phyloP scores from a whole-genome alignment of 1,140 invertebrate species.

The Asbolus verrucosus region DNA sequence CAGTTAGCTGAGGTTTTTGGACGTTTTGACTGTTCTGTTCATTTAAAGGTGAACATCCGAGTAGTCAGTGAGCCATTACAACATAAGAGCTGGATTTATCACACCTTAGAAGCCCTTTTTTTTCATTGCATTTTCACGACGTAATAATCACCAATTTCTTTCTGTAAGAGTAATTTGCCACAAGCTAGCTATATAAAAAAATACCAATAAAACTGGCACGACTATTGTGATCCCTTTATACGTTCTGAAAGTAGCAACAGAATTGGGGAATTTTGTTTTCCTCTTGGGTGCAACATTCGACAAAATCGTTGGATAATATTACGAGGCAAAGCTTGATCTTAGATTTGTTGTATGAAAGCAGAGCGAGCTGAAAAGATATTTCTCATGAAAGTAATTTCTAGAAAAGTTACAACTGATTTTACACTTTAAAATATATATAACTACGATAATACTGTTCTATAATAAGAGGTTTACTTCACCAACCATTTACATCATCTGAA shows the following conservation, averaged over 20 bases:
- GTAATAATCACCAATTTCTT: conserved; percentile 16
- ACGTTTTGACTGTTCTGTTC: too few species aligned
- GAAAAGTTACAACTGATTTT: too few species aligned
- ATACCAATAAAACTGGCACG: conserved; percentile 23
- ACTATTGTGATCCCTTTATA: conserved; percentile 29
- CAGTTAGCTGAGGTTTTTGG: too few species aligned
- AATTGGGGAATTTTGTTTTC: conserved; percentile 37
- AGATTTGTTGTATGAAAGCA: conserved; percentile 9
- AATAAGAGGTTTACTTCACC: too few species aligned
- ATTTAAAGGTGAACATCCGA: too few species aligned
- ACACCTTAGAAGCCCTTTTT: background rate
- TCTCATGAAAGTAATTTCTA: too few species aligned
- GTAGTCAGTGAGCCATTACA: too few species aligned
- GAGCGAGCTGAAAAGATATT: conserved; percentile 1
- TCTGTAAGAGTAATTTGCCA: conserved; percentile 1
- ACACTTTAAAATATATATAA: too few species aligned
- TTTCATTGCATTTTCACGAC: background rate
- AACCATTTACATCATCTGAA: too few species aligned
- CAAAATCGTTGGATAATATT: conserved; percentile 30
- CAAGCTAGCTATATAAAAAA: conserved; percentile 30
- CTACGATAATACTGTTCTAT: too few species aligned
- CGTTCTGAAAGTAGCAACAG: conserved; percentile 8
- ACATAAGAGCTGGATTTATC: too few species aligned
- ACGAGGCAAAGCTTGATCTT: conserved; percentile 20
- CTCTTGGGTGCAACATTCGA: conserved; percentile 34